Conservation (phyloP, 1,140 invertebrate genomes). For the Muscidifurax raptorellus region DNA sequence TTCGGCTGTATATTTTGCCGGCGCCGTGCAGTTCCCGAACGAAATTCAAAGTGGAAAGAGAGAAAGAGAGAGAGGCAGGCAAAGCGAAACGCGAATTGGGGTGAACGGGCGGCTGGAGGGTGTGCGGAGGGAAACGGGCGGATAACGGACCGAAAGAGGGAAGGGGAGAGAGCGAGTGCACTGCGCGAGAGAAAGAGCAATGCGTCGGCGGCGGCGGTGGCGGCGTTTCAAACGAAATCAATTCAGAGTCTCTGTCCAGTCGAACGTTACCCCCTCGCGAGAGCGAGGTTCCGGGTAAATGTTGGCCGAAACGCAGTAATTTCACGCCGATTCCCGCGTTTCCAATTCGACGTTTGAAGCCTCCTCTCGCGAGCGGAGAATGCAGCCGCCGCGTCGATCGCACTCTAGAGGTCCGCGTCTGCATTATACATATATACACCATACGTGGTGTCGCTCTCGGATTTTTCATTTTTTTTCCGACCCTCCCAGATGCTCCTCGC, state of each 20-base stretch:
- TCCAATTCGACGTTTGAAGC: slow-evolving; percentile 69
- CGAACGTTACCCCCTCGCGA: slow-evolving; percentile 68
- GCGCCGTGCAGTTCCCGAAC: slow-evolving; percentile 44
- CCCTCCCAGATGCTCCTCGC: not conserved
- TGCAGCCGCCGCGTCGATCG: slow-evolving; percentile 11
- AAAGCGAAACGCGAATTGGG: slow-evolving; percentile 49
- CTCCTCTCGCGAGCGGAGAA: slow-evolving; percentile 58
- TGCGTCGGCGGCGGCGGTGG: slow-evolving; percentile 42
- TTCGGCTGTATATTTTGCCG: slow-evolving; percentile 18
- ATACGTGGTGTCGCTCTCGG: too few relatives aligned
- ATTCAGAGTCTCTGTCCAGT: slow-evolving; percentile 72
- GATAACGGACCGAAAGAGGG: slow-evolving; percentile 56
- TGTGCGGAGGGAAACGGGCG: slow-evolving; percentile 53
- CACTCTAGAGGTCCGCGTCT: not conserved
- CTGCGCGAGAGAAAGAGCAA: slow-evolving; percentile 47
- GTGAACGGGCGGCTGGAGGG: not conserved
- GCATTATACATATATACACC: too few relatives aligned
- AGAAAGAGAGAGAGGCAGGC: slow-evolving; percentile 35
- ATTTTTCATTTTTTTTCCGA: not conserved
- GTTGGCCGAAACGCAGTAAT: slow-evolving; percentile 74
- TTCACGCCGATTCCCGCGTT: slow-evolving; percentile 68
- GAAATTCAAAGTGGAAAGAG: slow-evolving; percentile 52
- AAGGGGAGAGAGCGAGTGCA: slow-evolving; percentile 50
- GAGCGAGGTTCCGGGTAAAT: slow-evolving; percentile 65
- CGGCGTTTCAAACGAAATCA: slow-evolving; percentile 74